Evolutionary conservation across 2,113 vertebrate genomes (phyloP), one percentile per base, ranked within the genome.

Genomic region (Hippocampus abdominalis): DNA sequence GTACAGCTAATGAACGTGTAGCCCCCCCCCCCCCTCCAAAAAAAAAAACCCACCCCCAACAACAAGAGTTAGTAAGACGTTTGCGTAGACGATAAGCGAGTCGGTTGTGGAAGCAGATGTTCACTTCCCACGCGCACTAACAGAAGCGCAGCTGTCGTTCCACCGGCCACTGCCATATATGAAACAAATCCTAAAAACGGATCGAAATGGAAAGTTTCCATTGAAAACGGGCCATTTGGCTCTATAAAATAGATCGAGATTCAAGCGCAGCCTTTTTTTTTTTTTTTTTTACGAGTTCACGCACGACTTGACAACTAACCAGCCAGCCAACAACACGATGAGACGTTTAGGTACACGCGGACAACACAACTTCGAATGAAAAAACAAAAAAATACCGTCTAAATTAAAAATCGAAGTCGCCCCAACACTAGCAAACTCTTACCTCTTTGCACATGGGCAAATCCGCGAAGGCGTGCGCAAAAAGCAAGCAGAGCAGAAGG

Each of bases 401-500:
- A n/a, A 44, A 32, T 0, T 36, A 36, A 36, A 44, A 13, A 1
- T 44, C 2, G 42, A 15, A 51, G 23, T 46, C 2, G 48, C 46
- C 10, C 36, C 2, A 25, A 4, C 13, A 16, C 21, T 20, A 21
- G 6, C 4, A 46, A 21, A 20, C 49, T 7, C 92, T 90, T 88
- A 93, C 92, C 92, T 91, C 90, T 86, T 90, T 92, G 72, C 92
- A 93, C 78, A 91, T 87, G 59, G 91, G 92, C 68, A 93, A 51
- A 40, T 93, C 91, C 29, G 88, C 78, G 36, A 73, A 69, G 2
- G 80, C 21, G 1, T 13, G 68, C 2, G 74, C 68, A 0, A 84
- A 67, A 66, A 91, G 66, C 36, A 89, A 74, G 73, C 76, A 72
- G 42, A 89, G 68, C 0, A 80, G 13, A n/a, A 84, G 2, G 60